Evolutionary conservation across 1,140 invertebrate genomes (phyloP).

Genomic region (Lutraria rhynchaena): DNA sequence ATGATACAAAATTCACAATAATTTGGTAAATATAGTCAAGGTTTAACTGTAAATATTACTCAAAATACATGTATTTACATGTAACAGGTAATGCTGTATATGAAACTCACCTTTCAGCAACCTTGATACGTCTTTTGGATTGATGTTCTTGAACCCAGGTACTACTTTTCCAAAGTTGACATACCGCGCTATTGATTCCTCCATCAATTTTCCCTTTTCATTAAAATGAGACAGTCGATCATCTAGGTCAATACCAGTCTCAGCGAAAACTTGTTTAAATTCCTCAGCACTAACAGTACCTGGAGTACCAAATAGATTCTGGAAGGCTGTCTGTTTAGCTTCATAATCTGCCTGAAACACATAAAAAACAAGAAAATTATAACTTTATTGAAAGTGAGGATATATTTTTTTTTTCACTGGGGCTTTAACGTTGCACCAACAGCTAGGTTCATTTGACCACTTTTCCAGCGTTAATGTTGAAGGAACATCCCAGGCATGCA

Average conservation of each 20-base stretch:
- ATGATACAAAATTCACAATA: too few species aligned
- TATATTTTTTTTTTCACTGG: neutral
- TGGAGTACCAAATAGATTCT: conserved; percentile 15
- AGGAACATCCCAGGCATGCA: neutral
- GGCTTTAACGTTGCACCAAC: neutral
- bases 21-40: too few species aligned
- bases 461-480: too few species aligned
- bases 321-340: conserved; percentile 29
- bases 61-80: too few species aligned
- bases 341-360: conserved; percentile 22
- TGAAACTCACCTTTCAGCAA: conserved; percentile 48
- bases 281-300: conserved; percentile 14
- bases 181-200: conserved; percentile 36
- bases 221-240: conserved; percentile 26
- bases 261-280: conserved; percentile 48
- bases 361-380: neutral
- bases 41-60: too few species aligned
- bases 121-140: conserved; percentile 49
- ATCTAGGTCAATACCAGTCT: conserved; percentile 52
- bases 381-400: neutral
- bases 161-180: conserved; percentile 53
- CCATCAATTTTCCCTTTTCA: conserved; percentile 36
- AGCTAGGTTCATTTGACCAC: too few species aligned
- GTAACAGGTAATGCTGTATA: too few species aligned
- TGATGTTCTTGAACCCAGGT: conserved; percentile 47